These are phyloP conservation scores for Samia ricini DNA, from an alignment of 1,140 invertebrate species.

Conservation along the genomic window DNA sequence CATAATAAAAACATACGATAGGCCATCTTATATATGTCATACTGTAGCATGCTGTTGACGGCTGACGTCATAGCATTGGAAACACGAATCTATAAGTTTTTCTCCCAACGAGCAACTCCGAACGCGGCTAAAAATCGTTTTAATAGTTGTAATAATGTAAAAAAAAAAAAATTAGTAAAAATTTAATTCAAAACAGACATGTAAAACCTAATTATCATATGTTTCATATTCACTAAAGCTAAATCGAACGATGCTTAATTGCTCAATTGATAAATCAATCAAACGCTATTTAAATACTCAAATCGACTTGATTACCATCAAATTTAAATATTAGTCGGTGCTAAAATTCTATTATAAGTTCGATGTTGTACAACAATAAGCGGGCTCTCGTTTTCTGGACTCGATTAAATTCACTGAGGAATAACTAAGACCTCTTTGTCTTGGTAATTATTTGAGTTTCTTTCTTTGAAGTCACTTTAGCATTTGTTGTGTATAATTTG, in stretches of 20 bases:
- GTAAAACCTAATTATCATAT: not conserved
- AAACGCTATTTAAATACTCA: not conserved
- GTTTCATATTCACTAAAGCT: not conserved
- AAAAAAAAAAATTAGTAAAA: too few species aligned
- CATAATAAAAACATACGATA: too few species aligned
- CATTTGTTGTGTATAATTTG: not conserved
- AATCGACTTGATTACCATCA: conserved; percentile 5
- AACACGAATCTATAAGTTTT: too few species aligned
- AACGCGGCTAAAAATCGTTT: too few species aligned
- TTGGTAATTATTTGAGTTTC: not conserved
- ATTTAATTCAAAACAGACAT: not conserved
- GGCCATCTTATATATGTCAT: too few species aligned
- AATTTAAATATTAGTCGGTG: conserved; percentile 5
- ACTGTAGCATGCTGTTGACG: too few species aligned
- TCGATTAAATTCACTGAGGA: not conserved
- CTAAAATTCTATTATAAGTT: conserved; percentile 10
- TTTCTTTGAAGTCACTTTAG: not conserved
- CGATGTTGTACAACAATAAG: conserved; percentile 7
- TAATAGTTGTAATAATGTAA: too few species aligned
- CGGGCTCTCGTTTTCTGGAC: not conserved
- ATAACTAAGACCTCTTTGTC: not conserved
- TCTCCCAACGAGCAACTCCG: too few species aligned
- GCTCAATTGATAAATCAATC: not conserved
- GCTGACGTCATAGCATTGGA: too few species aligned
- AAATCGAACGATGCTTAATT: too few species aligned